phyloP scores from a whole-genome alignment of 2,888 invertebrate genomes.

The Beris chalybata region DNA sequence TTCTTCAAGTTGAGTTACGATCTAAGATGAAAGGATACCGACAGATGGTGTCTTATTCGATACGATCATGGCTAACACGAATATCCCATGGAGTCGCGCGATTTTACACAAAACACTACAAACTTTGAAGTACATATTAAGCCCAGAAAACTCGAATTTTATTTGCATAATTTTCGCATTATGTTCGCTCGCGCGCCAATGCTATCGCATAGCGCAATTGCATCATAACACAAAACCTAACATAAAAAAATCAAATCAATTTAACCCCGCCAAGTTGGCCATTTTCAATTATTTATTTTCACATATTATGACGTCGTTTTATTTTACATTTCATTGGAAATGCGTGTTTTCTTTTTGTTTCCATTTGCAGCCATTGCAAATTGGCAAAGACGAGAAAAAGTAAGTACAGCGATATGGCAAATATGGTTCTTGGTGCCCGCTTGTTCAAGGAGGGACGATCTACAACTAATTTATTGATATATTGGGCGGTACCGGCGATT shows the following conservation, averaged over 20 bases:
- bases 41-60: constrained; percentile 22
- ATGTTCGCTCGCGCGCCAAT: constrained; percentile 16
- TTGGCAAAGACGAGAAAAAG: constrained; percentile 14
- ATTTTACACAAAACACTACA: neutral
- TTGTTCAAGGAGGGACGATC: constrained; percentile 16
- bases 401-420: neutral
- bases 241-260: no score
- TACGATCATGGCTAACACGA: constrained; percentile 15
- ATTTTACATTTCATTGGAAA: constrained; percentile 24
- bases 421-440: constrained; percentile 4
- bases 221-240: neutral
- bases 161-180: constrained; percentile 32
- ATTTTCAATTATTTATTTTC: constrained; percentile 31
- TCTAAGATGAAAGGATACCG: constrained; percentile 13
- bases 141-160: constrained; percentile 10
- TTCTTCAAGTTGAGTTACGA: constrained; percentile 7
- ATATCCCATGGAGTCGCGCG: neutral
- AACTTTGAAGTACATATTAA: neutral
- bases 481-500: constrained; percentile 22
- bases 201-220: constrained; percentile 12
- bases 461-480: constrained; percentile 31
- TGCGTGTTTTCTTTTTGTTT: neutral
- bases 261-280: neutral
- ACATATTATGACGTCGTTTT: constrained; percentile 18
- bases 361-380: constrained; percentile 1